Conservation (phyloP, 2,797 vertebrate species). For the Diplodus sargus region DNA sequence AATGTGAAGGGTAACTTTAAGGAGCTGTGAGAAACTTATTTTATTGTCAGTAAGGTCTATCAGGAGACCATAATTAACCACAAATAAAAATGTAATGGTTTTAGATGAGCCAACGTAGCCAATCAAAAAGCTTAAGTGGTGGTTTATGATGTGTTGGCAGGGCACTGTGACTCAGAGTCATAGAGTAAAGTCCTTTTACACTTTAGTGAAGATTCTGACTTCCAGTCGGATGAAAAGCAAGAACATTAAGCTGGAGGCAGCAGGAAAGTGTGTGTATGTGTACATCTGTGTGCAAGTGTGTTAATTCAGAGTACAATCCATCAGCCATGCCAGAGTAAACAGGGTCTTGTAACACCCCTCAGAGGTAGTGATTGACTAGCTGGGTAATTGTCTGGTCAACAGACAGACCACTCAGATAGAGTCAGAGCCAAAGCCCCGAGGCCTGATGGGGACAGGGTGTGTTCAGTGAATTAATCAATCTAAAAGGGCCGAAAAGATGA, state of each 20-base stretch:
- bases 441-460: slow-evolving; percentile 40
- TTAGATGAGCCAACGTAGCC: slow-evolving; percentile 9
- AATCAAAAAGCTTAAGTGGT: slow-evolving; percentile 13
- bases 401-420: slow-evolving; percentile 45
- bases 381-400: slow-evolving; percentile 55
- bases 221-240: neutral
- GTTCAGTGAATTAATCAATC: slow-evolving; percentile 54
- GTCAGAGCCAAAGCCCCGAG: slow-evolving; percentile 33
- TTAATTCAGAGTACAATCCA: slow-evolving; percentile 5
- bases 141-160: neutral
- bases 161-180: neutral
- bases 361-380: slow-evolving; percentile 36
- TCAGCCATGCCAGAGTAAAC: slow-evolving; percentile 34
- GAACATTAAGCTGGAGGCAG: neutral
- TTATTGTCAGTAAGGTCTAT: neutral
- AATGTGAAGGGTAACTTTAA: slow-evolving; percentile 11
- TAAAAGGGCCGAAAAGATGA: slow-evolving; percentile 24
- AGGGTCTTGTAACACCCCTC: slow-evolving; percentile 22
- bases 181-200: neutral
- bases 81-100: slow-evolving; percentile 1
- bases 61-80: slow-evolving; percentile 1
- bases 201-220: neutral
- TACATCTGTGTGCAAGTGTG: neutral
- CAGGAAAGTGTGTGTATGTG: neutral
- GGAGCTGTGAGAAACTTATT: neutral